Evolutionary conservation across 2,888 invertebrate species (phyloP), one percentile per base, ranked within the genome.

Genomic region (Mactromeris polynyma): DNA sequence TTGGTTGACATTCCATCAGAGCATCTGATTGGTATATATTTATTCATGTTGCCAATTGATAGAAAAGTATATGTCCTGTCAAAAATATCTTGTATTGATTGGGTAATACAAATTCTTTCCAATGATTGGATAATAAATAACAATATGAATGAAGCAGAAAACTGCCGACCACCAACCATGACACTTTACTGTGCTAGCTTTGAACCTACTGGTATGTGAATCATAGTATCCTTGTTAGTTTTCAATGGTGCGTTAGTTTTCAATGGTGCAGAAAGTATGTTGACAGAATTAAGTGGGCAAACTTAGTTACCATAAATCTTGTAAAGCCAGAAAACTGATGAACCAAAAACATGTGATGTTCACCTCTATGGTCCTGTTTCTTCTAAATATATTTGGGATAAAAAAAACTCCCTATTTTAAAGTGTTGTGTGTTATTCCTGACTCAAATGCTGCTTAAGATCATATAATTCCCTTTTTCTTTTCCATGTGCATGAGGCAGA

Each of bases 101-200:
- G 58, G 21, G 26, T 64, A 26, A 64, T 64, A 46, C 14, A 64
- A 64, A 64, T 64, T 26, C 58, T 64, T 64, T 64, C 9, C 3
- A 9, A n/a, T 64, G 21, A n/a, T 64, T 64, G n/a, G 58, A n/a
- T 64, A 64, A 64, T 64, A 64, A 64, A 64, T 64, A 64, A 64
- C 58, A 64, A 64, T 64, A 9, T 2, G 58, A 64, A 64, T 26
- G 58, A 64, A n/a, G 58, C 58, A 64, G n/a, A 64, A 64, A 64
- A 64, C 26, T n/a, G 58, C 58, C 58, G n/a, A 21, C 21, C 58
- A 64, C 58, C 58, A 64, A 64, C 26, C 26, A 64, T 26, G 58
- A 11, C 26, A 26, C 6, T 64, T n/a, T 64, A 26, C 4, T 64
- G n/a, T 4, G n/a, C 26, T 64, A 6, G 11, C 58, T 26, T 64